A percentile compares a stretch with the other conserved stretches of the same genome.
Evolutionary conservation across 2,797 vertebrate genomes (phyloP).

Genomic region (Potorous gilbertii): DNA sequence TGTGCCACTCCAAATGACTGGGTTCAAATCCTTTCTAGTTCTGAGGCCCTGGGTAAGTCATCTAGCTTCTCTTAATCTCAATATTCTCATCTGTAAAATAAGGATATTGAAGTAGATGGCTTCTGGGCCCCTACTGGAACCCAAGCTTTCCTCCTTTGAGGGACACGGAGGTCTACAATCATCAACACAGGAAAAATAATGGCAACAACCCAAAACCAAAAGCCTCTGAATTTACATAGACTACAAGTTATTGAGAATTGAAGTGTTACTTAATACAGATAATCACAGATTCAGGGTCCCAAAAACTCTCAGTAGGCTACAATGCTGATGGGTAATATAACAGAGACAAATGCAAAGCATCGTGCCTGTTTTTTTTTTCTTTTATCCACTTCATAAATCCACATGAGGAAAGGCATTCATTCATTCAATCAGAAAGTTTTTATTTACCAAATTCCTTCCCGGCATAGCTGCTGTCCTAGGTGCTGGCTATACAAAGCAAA

Average conservation of each 20-base stretch:
- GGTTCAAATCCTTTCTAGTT: constrained; percentile 4
- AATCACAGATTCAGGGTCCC: not conserved
- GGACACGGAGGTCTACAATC: not conserved
- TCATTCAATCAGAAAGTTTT: not conserved
- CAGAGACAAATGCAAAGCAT: not conserved
- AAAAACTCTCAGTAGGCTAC: not conserved
- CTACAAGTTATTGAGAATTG: not conserved
- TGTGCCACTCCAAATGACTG: not conserved
- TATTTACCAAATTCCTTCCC: not conserved
- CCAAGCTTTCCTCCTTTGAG: not conserved
- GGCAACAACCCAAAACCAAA: not conserved
- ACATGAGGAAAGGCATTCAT: not conserved
- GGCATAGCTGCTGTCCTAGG: not conserved
- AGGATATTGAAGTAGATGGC: constrained; percentile 50
- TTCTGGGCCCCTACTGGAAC: constrained; percentile 14
- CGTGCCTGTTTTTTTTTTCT: not conserved
- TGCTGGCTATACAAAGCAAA: not conserved
- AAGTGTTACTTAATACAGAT: not conserved
- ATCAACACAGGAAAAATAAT: not conserved
- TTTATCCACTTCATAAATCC: not conserved
- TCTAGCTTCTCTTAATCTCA: not conserved
- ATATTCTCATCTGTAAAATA: constrained; percentile 45
- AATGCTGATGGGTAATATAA: not conserved
- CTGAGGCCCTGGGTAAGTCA: constrained; percentile 14
- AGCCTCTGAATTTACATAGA: not conserved